These are phyloP conservation scores for Aphidius colemani DNA, from an alignment of 2,888 invertebrate genomes.

Conservation along the genomic window DNA sequence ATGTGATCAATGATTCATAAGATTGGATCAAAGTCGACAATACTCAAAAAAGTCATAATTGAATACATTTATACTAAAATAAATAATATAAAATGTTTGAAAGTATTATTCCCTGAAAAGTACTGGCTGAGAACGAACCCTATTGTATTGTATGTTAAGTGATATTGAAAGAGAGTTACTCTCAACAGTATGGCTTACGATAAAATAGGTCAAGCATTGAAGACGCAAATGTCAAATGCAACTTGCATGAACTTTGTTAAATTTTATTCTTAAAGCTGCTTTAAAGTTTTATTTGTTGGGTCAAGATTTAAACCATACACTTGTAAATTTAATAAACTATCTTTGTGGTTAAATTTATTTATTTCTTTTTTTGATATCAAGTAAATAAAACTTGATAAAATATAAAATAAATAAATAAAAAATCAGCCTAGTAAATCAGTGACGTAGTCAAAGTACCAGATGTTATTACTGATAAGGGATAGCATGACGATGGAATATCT, in stretches of 20 bases:
- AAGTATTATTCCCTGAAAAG: too few species aligned
- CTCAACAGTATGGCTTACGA: constrained; percentile 1
- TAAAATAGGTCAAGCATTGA: constrained; percentile 38
- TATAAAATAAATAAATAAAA: not conserved
- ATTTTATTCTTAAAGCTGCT: constrained; percentile 31
- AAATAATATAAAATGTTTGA: not conserved
- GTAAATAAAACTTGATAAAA: not conserved
- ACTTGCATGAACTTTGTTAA: too few species aligned
- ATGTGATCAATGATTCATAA: constrained; percentile 13
- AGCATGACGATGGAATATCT: constrained; percentile 21
- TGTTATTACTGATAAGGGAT: constrained; percentile 27
- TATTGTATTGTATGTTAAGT: not conserved
- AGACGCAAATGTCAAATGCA: constrained; percentile 28
- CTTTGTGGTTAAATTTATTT: too few species aligned
- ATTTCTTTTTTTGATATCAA: too few species aligned
- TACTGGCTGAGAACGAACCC: too few species aligned
- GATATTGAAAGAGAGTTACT: constrained; percentile 12
- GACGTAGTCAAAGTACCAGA: constrained; percentile 6
- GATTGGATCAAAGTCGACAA: not conserved
- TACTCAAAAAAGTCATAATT: not conserved
- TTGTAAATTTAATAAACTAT: too few species aligned
- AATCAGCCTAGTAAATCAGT: not conserved
- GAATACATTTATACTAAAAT: not conserved
- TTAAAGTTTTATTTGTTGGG: constrained; percentile 35
- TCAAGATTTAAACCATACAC: too few species aligned